Evolutionary conservation across 2,113 vertebrate genomes (phyloP).

Genomic region (Zapus hudsonius): DNA sequence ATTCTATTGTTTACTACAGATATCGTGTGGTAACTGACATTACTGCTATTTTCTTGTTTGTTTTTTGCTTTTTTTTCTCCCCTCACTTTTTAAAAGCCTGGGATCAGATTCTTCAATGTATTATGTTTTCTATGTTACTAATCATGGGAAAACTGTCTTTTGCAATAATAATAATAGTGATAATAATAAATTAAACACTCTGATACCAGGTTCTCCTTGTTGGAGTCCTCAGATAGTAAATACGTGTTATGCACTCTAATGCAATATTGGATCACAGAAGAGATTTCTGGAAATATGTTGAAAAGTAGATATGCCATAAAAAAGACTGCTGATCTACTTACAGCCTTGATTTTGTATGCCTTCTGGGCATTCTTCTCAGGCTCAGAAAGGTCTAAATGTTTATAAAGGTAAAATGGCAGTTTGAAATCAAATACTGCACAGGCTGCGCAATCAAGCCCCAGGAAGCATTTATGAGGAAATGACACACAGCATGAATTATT

Average conservation of each 20-base stretch:
- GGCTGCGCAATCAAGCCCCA: conserved; percentile 52
- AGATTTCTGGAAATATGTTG: conserved; percentile 16
- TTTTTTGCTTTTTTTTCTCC: conserved; percentile 76
- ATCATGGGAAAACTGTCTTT: conserved; percentile 76
- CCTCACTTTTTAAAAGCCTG: conserved; percentile 70
- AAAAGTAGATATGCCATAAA: conserved; percentile 45
- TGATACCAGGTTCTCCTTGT: conserved; percentile 25
- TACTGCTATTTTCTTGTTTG: conserved; percentile 82
- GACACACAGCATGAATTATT: conserved; percentile 56
- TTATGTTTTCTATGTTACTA: conserved; percentile 71
- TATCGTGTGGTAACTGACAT: conserved; percentile 83
- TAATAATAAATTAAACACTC: conserved; percentile 74
- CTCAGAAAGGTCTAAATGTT: conserved; percentile 63
- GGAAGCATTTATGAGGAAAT: conserved; percentile 67
- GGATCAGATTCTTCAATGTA: conserved; percentile 77
- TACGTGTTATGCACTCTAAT: conserved; percentile 51
- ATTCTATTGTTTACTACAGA: conserved; percentile 88
- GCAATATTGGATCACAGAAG: conserved; percentile 16
- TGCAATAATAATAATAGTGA: background rate
- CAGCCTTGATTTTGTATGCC: conserved; percentile 50
- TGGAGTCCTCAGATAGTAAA: conserved; percentile 46
- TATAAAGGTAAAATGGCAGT: conserved; percentile 65
- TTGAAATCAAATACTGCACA: conserved; percentile 55
- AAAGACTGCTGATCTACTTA: background rate
- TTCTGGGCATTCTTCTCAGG: conserved; percentile 24